Evolutionary conservation across 2,797 vertebrate genomes (phyloP).

Genomic region (Ispidina picta): DNA sequence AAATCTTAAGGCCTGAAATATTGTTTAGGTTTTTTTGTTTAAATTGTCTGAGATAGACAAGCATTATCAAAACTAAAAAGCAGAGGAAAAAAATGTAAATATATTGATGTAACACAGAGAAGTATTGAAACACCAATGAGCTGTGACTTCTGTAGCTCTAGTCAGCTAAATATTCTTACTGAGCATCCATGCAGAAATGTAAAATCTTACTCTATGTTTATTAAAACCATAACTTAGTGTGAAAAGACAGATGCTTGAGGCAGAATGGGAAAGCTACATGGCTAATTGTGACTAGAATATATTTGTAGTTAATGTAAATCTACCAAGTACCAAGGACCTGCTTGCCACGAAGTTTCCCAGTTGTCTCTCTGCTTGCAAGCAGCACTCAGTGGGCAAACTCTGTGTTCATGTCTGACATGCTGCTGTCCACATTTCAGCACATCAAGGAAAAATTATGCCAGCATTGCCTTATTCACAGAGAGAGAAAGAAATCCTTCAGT

Average conservation of each 20-base stretch:
- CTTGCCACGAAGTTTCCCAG: background rate
- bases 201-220: slow-evolving; percentile 25
- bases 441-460: background rate
- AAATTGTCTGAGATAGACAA: background rate
- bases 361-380: background rate
- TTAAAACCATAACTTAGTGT: slow-evolving; percentile 25
- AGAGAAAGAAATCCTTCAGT: background rate
- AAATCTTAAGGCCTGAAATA: background rate
- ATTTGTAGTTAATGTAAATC: slow-evolving; percentile 10
- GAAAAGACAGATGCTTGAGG: slow-evolving; percentile 12
- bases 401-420: background rate
- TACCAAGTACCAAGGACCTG: background rate
- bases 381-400: background rate
- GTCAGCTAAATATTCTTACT: background rate
- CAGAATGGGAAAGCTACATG: background rate
- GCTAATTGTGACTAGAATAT: background rate
- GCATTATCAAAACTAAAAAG: background rate
- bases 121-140: background rate
- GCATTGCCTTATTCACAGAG: background rate
- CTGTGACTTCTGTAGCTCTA: background rate
- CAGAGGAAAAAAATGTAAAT: background rate
- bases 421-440: background rate
- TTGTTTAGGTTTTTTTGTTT: slow-evolving; percentile 1
- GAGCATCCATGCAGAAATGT: background rate
- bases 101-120: background rate